Evolutionary conservation across 2,113 vertebrate species (phyloP).

Genomic region (Ochotona princeps): DNA sequence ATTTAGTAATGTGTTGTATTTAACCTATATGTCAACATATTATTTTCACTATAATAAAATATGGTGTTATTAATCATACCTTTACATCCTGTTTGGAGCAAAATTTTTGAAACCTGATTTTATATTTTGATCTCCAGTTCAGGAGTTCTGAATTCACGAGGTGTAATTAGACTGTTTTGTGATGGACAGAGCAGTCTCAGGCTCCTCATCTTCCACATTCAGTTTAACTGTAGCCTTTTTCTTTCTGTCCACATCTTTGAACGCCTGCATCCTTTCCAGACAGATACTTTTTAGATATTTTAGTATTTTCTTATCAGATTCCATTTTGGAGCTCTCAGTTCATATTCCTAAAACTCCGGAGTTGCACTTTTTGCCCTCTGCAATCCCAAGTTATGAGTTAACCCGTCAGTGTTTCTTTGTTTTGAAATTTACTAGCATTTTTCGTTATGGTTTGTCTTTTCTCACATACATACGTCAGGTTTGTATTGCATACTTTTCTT

Average conservation of each 20-base stretch:
- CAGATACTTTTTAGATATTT: background rate
- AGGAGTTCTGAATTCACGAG: background rate
- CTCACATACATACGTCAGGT: background rate
- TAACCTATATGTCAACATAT: background rate
- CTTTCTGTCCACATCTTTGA: too few relatives aligned
- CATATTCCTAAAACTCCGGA: background rate
- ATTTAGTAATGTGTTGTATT: background rate
- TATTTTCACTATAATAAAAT: background rate
- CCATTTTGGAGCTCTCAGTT: background rate
- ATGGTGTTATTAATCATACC: background rate
- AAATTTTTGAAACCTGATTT: conserved; percentile 61
- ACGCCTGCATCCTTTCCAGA: background rate
- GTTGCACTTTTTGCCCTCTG: background rate
- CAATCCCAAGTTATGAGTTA: background rate
- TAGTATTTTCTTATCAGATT: conserved; percentile 29
- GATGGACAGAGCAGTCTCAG: background rate
- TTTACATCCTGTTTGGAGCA: conserved; percentile 23
- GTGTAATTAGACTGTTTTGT: background rate
- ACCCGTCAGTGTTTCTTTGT: background rate
- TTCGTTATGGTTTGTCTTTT: conserved; percentile 23
- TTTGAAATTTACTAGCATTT: conserved; percentile 39
- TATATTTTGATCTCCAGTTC: background rate
- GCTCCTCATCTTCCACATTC: background rate
- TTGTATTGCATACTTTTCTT: conserved; percentile 11
- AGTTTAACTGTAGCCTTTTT: background rate